Evolutionary conservation across 2,113 vertebrate genomes (phyloP).

Genomic region (Numenius arquata): DNA sequence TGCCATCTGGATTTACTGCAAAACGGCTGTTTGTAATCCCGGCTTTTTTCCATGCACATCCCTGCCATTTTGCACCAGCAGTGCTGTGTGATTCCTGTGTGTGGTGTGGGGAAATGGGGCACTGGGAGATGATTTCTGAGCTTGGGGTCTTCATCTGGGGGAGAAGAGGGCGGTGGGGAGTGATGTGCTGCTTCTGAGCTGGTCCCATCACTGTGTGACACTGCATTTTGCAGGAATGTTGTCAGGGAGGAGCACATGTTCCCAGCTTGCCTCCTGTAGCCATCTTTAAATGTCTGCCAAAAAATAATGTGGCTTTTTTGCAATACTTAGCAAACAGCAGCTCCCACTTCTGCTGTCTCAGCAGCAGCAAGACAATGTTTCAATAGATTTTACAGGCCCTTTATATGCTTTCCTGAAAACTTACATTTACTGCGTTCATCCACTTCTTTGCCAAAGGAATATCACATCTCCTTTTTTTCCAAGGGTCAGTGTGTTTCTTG

Average conservation of each 20-base stretch:
- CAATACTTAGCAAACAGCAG: not conserved
- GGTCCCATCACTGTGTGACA: not conserved
- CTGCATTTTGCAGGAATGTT: not conserved
- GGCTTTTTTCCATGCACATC: rapidly evolving
- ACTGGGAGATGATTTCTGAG: not conserved
- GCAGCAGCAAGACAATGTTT: not conserved
- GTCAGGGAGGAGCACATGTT: not conserved
- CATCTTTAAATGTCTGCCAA: not conserved
- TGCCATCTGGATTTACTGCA: not conserved
- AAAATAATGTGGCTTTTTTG: not conserved
- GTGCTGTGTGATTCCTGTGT: rapidly evolving
- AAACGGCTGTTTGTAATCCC: not conserved
- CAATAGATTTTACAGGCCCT: not conserved
- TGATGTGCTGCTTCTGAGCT: not conserved
- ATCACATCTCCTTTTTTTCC: not conserved
- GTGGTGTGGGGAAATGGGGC: rapidly evolving
- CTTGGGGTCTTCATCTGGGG: not conserved
- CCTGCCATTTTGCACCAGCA: not conserved
- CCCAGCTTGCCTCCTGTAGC: not conserved
- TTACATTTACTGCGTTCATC: not conserved
- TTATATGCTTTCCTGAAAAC: not conserved
- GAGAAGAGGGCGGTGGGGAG: not conserved
- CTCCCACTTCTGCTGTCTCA: not conserved
- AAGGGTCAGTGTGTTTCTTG: not conserved
- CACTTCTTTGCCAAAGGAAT: not conserved